Evolutionary conservation across 2,888 invertebrate species (phyloP).

Genomic region (Cordilura impudica): DNA sequence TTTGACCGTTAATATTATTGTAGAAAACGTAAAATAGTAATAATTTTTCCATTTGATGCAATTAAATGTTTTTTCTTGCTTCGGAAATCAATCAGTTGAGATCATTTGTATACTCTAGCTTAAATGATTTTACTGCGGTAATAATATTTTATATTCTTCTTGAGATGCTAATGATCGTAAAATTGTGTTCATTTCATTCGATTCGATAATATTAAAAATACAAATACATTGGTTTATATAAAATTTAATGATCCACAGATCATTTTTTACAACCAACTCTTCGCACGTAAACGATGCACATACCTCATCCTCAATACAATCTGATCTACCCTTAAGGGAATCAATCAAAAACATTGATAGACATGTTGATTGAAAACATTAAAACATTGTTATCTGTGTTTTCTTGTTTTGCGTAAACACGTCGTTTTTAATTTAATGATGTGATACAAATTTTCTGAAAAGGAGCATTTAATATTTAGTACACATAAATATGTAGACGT

Average conservation of each 20-base stretch:
- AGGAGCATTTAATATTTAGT: not conserved
- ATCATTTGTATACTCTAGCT: not conserved
- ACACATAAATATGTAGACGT: not conserved
- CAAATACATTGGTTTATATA: conserved; percentile 12
- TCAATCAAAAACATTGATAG: conserved; percentile 32
- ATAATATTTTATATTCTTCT: not conserved
- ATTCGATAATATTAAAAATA: conserved; percentile 19
- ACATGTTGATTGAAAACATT: conserved; percentile 38
- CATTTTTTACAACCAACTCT: not conserved
- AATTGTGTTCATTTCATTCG: not conserved
- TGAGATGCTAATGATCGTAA: conserved; percentile 19
- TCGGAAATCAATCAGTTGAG: conserved; percentile 28
- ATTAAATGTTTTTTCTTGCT: not conserved
- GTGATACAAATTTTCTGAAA: not conserved
- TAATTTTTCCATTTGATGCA: no score
- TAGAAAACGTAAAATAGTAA: no score
- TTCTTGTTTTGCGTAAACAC: not conserved
- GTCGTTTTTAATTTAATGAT: conserved; percentile 13
- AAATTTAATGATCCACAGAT: not conserved
- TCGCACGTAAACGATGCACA: not conserved
- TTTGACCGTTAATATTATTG: no score
- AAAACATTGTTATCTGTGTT: not conserved
- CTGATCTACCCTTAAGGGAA: conserved; percentile 4
- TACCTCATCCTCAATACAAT: not conserved
- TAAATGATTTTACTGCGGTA: not conserved